phyloP scores from a whole-genome alignment of 2,888 invertebrate species.

The Drosophila kokeensis region DNA sequence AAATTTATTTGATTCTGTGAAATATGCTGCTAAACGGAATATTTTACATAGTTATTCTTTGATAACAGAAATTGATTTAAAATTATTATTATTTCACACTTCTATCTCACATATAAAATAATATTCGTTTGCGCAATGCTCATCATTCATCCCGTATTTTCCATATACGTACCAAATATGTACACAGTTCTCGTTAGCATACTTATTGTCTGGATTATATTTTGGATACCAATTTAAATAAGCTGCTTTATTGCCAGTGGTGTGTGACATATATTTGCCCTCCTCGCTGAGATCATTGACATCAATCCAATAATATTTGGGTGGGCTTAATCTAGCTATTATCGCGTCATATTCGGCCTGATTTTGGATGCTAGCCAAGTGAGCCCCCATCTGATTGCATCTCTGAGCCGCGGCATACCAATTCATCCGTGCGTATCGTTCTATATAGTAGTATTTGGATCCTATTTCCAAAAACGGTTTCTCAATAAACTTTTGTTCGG shows the following conservation, averaged over 20 bases:
- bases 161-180: fast-evolving
- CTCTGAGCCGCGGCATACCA: too few relatives aligned
- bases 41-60: neutral
- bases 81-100: neutral
- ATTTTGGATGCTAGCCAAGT: too few relatives aligned
- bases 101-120: neutral
- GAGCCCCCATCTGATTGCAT: too few relatives aligned
- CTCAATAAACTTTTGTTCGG: too few relatives aligned
- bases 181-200: fast-evolving
- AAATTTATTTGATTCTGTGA: neutral
- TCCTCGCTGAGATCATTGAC: too few relatives aligned
- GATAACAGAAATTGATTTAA: neutral
- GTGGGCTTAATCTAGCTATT: too few relatives aligned
- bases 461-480: too few relatives aligned
- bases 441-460: too few relatives aligned
- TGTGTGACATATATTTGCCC: too few relatives aligned
- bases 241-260: too few relatives aligned
- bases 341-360: too few relatives aligned
- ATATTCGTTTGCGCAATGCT: fast-evolving
- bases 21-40: neutral
- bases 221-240: neutral
- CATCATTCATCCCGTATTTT: neutral
- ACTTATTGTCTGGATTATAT: fast-evolving
- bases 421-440: fast-evolving
- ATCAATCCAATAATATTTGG: too few relatives aligned